Evolutionary conservation across 2,888 invertebrate genomes (phyloP), one percentile per base, ranked within the genome.

Genomic region (Pachymerium ferrugineum): DNA sequence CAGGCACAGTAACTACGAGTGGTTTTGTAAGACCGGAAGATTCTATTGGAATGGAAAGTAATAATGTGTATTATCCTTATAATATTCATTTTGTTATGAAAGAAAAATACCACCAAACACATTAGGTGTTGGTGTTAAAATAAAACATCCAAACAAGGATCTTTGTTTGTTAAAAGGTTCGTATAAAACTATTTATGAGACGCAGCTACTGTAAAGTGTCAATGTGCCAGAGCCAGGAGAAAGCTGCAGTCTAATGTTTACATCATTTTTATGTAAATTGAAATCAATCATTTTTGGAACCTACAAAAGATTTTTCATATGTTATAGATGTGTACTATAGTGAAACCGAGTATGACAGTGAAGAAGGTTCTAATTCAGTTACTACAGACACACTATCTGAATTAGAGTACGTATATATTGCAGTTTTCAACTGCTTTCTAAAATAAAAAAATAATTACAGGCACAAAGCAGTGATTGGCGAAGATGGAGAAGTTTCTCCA

Each of bases 291-390:
- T 38, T 12, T 25, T 19, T 67, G 38, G 8, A 19, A 14, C 12
- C 54, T 77, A 70, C 12, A 54, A 54, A 6, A n/a, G n/a, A n/a
- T 54, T 54, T 31, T 35, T 70, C 8, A 10, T 29, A 12, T 70
- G 22, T 25, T 33, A 3, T 68, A 77, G 79, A 76, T 80, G 78
- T 85, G 78, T 82, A 86, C 47, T 88, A 86, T 78, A 87, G 87
- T 73, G 88, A 88, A 81, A 87, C 87, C 0, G 88, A 88, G 54
- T 78, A 78, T 19, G 78, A 78, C 68, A 77, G 77, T 29, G 78
- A 76, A 67, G 76, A 75, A 28, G 42, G 42, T 1, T 22, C 35
- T 33, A n/a, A 3, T 70, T 30, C 25, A 0, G 1, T 30, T 33
- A 19, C 14, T 6, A 16, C 12, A n/a, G 35, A 30, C 12, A 30